Conservation (phyloP, 2,113 vertebrate genomes). For the Otis tarda region DNA sequence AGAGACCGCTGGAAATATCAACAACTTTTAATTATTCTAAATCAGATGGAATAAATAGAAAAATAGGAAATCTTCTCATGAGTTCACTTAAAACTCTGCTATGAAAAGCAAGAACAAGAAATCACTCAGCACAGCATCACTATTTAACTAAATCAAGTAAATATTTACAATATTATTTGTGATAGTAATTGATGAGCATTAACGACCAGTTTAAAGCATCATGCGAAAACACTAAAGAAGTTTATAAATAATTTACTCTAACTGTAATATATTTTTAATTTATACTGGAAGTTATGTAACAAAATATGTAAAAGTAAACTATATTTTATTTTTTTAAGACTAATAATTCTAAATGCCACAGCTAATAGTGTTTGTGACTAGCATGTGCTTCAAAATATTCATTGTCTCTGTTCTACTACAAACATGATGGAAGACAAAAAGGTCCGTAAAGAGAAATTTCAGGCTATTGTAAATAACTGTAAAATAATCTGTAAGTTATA, state of each 20-base stretch:
- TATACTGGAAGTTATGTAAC: neutral
- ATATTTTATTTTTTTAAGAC: neutral
- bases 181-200: neutral
- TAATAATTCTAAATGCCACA: neutral
- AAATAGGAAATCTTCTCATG: neutral
- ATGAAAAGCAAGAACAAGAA: neutral
- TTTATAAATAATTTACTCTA: neutral
- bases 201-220: neutral
- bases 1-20: neutral
- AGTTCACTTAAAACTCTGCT: neutral
- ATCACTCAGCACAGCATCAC: neutral
- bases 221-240: neutral
- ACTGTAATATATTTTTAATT: neutral
- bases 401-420: neutral
- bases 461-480: neutral
- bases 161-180: neutral
- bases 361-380: neutral
- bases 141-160: neutral
- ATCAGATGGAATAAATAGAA: neutral
- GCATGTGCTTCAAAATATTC: neutral
- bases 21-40: neutral
- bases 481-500: neutral
- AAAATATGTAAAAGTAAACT: neutral
- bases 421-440: neutral
- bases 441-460: neutral